Evolutionary conservation across 2,797 vertebrate genomes (phyloP), one percentile per base, ranked within the genome.

Genomic region (Miichthys miiuy): DNA sequence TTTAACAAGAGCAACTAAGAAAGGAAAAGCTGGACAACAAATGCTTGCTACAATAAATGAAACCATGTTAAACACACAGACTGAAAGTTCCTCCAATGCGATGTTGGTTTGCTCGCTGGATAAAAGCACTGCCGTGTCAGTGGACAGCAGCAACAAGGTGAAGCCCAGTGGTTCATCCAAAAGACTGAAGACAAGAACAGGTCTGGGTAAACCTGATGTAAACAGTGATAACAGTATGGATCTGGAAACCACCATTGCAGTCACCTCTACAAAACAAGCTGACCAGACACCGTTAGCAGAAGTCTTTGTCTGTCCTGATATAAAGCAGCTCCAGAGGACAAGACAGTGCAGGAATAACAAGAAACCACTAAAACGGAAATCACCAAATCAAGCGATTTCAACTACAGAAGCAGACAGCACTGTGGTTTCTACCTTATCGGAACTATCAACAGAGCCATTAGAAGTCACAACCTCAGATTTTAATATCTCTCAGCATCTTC

Each of bases 311-410:
- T 52, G n/a, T 82, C 71, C 82, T 1, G 38, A 74, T 27, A 34
- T 25, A 21, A 78, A 83, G 46, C 81, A 30, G 21, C 64, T 75
- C 9, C 75, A 79, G 10, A 78, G 25, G 21, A 16, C n/a, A 14
- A 55, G 38, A 12, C 77, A 63, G 21, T 7, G 34, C 68, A 75
- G 47, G 34, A 85, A 47, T 34, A 81, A 56, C n/a, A 80, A 63
- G 30, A 88, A 82, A 6, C 74, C 69, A 12, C 62, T 68, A 0
- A 94, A 93, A 77, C 76, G 89, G 0, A 93, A 91, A 73, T 55
- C 21, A 0, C 46, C 62, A 12, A 66, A 60, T 25, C 63, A 68
- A 14, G 42, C 6, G 0, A 70, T 47, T 56, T 7, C 47, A 6
- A 2, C 8, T 9, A 6, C 60, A 2, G 58, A 77, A 16, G 18